phyloP scores from a whole-genome alignment of 2,113 vertebrate species.

The Penelope pileata region DNA sequence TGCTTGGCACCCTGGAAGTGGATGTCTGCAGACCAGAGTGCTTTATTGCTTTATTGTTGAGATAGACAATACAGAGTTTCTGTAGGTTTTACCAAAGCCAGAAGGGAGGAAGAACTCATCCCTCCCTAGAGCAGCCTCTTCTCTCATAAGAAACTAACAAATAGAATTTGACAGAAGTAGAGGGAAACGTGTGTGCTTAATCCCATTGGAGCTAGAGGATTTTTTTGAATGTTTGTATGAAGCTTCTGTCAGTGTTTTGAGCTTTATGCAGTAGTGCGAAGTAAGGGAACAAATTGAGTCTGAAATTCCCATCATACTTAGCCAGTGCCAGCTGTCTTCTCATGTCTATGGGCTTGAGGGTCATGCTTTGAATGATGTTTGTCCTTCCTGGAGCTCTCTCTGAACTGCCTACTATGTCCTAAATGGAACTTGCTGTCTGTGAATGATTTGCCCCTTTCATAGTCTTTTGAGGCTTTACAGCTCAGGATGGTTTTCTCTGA shows the following conservation, averaged over 20 bases:
- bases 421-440: not conserved
- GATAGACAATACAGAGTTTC: not conserved
- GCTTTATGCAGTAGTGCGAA: not conserved
- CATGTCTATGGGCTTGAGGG: fast-evolving
- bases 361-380: not conserved
- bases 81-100: not conserved
- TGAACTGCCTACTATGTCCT: not conserved
- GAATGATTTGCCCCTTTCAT: not conserved
- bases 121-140: not conserved
- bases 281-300: not conserved
- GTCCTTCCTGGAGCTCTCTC: not conserved
- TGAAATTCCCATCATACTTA: not conserved
- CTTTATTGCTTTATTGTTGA: not conserved
- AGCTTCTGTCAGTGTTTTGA: not conserved
- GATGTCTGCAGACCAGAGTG: not conserved
- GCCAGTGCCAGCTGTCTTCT: not conserved
- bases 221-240: not conserved
- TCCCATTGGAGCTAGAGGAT: not conserved
- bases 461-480: not conserved
- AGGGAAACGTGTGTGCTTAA: not conserved
- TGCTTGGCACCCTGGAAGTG: not conserved
- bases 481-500: not conserved
- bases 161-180: not conserved
- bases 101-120: not conserved
- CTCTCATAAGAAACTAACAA: not conserved